A percentile compares a stretch with the other conserved stretches of the same genome.
These are phyloP conservation scores for Tupaia tana DNA, from an alignment of 2,113 vertebrate genomes.

Conservation along the genomic window DNA sequence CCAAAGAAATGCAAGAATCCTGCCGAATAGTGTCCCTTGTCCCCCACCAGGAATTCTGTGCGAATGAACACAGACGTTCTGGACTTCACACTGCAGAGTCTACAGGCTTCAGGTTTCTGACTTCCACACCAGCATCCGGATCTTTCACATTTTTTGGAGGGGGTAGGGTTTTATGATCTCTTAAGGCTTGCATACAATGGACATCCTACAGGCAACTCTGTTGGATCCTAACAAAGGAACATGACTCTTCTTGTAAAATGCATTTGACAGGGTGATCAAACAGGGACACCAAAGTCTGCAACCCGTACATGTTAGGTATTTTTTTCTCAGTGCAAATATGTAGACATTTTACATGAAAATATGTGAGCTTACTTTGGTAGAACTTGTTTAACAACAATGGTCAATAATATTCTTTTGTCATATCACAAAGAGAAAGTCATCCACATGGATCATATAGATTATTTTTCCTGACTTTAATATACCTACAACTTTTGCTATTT, in stretches of 20 bases:
- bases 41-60: background rate
- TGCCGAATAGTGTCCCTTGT: background rate
- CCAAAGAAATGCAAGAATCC: background rate
- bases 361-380: background rate
- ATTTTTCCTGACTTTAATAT: background rate
- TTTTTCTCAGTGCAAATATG: background rate
- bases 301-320: background rate
- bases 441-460: background rate
- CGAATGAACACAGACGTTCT: background rate
- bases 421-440: background rate
- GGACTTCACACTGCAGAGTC: background rate
- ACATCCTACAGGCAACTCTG: background rate
- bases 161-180: background rate
- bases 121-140: background rate
- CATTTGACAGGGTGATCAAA: background rate
- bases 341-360: background rate
- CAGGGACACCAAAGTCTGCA: background rate
- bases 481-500: background rate
- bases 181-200: background rate
- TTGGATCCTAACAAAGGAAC: constrained; percentile 17
- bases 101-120: background rate
- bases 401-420: background rate
- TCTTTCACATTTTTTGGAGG: background rate
- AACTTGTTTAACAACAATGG: background rate
- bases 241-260: background rate